Evolutionary conservation across 2,113 vertebrate genomes (phyloP).

Genomic region (Glareola pratincola): DNA sequence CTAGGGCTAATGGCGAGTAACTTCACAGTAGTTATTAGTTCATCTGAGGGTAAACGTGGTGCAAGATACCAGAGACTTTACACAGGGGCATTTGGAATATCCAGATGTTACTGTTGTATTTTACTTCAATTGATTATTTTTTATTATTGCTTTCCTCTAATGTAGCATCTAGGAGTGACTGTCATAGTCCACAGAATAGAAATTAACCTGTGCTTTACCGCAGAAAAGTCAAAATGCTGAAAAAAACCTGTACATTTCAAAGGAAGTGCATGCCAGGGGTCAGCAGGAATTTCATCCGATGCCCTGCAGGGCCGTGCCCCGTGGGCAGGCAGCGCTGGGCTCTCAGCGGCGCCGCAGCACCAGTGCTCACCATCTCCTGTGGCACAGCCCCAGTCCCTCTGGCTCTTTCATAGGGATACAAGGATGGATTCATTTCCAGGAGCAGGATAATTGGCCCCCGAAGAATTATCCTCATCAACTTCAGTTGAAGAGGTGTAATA

Average conservation of each 20-base stretch:
- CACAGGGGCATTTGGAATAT: neutral
- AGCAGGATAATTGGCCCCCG: neutral
- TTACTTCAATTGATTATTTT: neutral
- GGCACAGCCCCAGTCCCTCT: neutral
- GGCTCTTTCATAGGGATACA: neutral
- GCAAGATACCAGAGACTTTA: neutral
- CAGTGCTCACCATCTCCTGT: no score
- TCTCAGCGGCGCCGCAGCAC: neutral
- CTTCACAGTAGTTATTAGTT: neutral
- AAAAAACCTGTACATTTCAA: neutral
- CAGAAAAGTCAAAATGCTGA: neutral
- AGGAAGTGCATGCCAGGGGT: neutral
- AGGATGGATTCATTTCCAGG: neutral
- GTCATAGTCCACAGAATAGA: accelerated
- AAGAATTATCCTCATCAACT: neutral
- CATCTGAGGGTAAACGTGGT: neutral
- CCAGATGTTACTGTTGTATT: neutral
- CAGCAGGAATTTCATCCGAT: neutral
- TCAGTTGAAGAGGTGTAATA: neutral
- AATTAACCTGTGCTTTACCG: neutral
- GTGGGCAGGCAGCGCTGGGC: neutral
- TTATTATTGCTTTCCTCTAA: neutral
- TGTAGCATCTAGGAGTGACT: neutral
- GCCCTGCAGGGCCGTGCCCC: neutral
- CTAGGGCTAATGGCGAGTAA: accelerated